Conservation (phyloP, 2,113 vertebrate genomes). For the Edolisoma coerulescens region DNA sequence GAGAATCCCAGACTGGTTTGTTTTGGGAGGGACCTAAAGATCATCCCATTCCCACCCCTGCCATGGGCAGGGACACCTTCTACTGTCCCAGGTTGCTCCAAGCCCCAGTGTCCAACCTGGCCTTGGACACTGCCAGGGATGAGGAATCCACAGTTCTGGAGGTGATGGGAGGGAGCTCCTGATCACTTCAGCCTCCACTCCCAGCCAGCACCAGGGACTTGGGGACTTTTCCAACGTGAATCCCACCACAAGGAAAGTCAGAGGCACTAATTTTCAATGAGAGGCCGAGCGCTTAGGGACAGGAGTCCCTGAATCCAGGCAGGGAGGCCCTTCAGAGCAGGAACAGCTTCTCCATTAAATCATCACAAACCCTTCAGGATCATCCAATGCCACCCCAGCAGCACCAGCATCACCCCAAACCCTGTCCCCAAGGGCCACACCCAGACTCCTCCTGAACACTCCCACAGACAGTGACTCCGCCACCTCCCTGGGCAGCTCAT, state of each 20-base stretch:
- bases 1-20: background rate
- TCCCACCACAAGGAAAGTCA: background rate
- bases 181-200: background rate
- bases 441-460: background rate
- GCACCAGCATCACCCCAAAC: background rate
- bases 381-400: background rate
- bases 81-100: background rate
- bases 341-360: background rate
- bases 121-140: background rate
- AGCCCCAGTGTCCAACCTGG: background rate
- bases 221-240: fast-evolving
- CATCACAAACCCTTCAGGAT: fast-evolving
- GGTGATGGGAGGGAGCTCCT: background rate
- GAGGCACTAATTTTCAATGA: background rate
- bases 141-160: background rate
- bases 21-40: fast-evolving
- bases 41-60: fast-evolving
- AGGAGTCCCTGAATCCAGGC: background rate
- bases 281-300: background rate
- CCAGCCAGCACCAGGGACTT: background rate
- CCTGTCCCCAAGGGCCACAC: background rate
- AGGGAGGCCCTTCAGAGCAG: background rate
- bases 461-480: background rate
- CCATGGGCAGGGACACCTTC: background rate
- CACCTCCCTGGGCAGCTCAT: background rate